These are phyloP conservation scores for Hassar affinis DNA, from an alignment of 2,113 vertebrate species.

Conservation along the genomic window DNA sequence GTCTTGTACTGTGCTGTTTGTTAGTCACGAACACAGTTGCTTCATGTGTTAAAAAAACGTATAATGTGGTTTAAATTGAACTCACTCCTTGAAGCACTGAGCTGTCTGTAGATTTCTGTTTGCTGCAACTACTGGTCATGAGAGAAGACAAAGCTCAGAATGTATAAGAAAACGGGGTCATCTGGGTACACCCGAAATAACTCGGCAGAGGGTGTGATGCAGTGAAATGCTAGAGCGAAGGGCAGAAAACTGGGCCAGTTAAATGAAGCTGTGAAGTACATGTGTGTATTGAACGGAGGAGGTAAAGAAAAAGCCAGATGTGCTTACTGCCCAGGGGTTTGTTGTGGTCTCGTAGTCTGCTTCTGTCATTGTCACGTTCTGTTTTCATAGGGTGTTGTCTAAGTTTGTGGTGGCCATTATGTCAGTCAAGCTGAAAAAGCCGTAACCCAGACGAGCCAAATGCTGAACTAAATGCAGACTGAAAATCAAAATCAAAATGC, in stretches of 20 bases:
- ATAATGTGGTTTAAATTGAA: background rate
- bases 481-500: background rate
- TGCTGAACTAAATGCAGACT: background rate
- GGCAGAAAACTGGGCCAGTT: background rate
- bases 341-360: constrained; percentile 24
- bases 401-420: background rate
- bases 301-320: background rate
- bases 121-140: background rate
- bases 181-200: constrained; percentile 19
- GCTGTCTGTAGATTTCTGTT: background rate
- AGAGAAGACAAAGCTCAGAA: constrained; percentile 27
- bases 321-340: background rate
- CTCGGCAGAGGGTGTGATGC: constrained; percentile 2
- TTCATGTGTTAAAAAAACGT: background rate
- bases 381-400: constrained; percentile 25
- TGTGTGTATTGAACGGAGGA: background rate
- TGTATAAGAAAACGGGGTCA: background rate
- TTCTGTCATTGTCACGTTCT: background rate
- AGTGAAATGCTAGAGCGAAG: background rate
- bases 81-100: background rate
- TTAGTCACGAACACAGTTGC: constrained; percentile 14
- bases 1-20: background rate
- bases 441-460: background rate
- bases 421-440: background rate
- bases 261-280: constrained; percentile 9